Evolutionary conservation across 2,888 invertebrate genomes (phyloP), one percentile per base, ranked within the genome.

Genomic region (Eupithecia inturbata): DNA sequence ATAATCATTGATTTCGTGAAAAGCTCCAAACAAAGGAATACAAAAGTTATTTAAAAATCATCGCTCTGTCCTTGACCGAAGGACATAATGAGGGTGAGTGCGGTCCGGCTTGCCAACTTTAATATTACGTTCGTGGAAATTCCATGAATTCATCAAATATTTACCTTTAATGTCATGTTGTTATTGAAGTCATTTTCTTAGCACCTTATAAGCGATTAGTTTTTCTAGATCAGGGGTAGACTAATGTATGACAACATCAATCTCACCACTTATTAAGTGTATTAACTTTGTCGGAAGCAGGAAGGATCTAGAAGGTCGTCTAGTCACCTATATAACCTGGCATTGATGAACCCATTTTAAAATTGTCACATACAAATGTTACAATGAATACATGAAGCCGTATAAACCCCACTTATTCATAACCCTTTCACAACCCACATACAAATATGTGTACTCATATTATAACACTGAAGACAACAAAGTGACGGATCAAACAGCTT

Each of bases 401-500:
- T 28, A 60, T 60, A 19, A n/a, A 31, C 16, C 63, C 19, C 26
- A 36, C 22, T 22, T 10, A 53, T 53, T 22, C 66, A 39, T 22
- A 66, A 36, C 66, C 66, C 39, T 66, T 66, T 64, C 19, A 31
- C n/a, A 64, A 64, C 64, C 36, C 6, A 7, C 39, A 66, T 41
- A 66, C 22, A 66, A 39, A 26, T 62, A 31, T 22, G 16, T 14
- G 39, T 39, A 62, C 19, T 68, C 62, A 62, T 63, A 69, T 39
- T 63, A 69, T 39, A 64, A 39, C 45, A 36, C 49, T 36, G 85
- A 87, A 84, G 80, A 82, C 84, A 81, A 81, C 79, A 76, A 86
- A 84, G 82, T 84, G 81, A 72, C 72, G 81, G 82, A 83, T 84
- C 80, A 83, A 85, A 82, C 80, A 82, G 83, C 83, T 82, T 82